These are phyloP conservation scores for Drosophila longiperda DNA, from an alignment of 2,888 invertebrate species.

Conservation along the genomic window DNA sequence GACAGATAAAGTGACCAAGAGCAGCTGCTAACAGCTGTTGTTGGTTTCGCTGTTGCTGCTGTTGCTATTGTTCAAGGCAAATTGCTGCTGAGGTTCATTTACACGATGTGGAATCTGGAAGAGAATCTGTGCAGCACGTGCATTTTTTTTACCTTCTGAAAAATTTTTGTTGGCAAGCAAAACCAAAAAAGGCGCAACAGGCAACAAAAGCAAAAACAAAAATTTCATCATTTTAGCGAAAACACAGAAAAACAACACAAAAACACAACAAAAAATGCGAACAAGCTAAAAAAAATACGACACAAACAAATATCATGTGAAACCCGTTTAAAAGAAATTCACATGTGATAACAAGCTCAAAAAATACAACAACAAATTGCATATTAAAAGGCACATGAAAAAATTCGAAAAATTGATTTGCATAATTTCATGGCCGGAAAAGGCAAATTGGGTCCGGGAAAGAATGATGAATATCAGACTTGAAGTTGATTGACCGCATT, in stretches of 20 bases:
- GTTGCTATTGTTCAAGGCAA: constrained; percentile 52
- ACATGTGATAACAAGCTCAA: constrained; percentile 53
- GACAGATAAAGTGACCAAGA: constrained; percentile 57
- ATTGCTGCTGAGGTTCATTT: constrained; percentile 63
- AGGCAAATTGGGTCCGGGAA: constrained; percentile 36
- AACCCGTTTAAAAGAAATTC: constrained; percentile 76
- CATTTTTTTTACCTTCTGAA: not conserved
- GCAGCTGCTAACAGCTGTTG: constrained; percentile 49
- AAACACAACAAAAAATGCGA: not conserved
- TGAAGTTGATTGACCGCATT: constrained; percentile 45
- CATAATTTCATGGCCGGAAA: constrained; percentile 56
- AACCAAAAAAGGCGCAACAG: constrained; percentile 15
- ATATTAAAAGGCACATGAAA: constrained; percentile 55
- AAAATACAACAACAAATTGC: constrained; percentile 38
- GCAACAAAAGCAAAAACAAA: not conserved
- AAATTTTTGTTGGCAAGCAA: not conserved
- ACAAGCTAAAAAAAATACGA: constrained; percentile 40
- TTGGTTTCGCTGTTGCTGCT: constrained; percentile 7
- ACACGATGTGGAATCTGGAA: constrained; percentile 20
- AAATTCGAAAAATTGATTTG: constrained; percentile 63
- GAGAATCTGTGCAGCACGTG: not conserved
- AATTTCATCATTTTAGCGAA: constrained; percentile 40
- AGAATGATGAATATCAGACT: constrained; percentile 1
- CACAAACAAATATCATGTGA: constrained; percentile 50
- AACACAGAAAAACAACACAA: constrained; percentile 13